A percentile compares a stretch with the other conserved stretches of the same genome.
phyloP scores from a whole-genome alignment of 2,797 vertebrate species.

The Philypnodon macrostomus region DNA sequence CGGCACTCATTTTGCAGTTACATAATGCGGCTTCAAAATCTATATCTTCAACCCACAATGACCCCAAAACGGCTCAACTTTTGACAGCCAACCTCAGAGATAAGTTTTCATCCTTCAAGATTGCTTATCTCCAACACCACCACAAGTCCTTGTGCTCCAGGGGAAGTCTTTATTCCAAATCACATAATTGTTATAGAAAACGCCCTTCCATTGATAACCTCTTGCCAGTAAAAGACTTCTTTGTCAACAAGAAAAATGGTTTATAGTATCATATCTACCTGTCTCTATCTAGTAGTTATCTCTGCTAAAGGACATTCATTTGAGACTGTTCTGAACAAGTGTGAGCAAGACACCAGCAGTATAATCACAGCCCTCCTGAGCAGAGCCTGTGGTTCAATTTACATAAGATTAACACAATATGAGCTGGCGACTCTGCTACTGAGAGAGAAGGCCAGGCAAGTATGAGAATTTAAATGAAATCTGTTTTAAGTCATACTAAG shows the following conservation, averaged over 20 bases:
- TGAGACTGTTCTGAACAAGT: constrained; percentile 4
- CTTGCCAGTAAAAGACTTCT: background rate
- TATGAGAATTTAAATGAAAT: background rate
- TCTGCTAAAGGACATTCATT: background rate
- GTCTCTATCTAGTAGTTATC: background rate
- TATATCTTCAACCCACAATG: background rate
- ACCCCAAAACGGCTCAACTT: background rate
- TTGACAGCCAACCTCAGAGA: background rate
- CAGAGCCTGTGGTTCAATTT: constrained; percentile 1
- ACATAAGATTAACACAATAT: constrained; percentile 7
- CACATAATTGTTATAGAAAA: constrained; percentile 3
- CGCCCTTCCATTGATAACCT: background rate
- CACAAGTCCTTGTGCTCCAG: background rate
- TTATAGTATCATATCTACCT: background rate
- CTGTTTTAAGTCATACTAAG: constrained; percentile 6
- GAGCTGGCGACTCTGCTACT: background rate
- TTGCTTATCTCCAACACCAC: background rate
- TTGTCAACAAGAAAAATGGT: background rate
- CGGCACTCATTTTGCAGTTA: background rate
- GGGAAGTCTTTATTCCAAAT: constrained; percentile 1
- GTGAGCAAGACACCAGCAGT: constrained; percentile 2
- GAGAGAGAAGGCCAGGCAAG: background rate
- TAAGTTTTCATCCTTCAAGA: background rate
- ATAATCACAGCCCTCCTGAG: constrained; percentile 6
- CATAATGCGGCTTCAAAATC: too few species aligned